Evolutionary conservation across 2,797 vertebrate species (phyloP).

Genomic region (Rhinophrynus dorsalis): DNA sequence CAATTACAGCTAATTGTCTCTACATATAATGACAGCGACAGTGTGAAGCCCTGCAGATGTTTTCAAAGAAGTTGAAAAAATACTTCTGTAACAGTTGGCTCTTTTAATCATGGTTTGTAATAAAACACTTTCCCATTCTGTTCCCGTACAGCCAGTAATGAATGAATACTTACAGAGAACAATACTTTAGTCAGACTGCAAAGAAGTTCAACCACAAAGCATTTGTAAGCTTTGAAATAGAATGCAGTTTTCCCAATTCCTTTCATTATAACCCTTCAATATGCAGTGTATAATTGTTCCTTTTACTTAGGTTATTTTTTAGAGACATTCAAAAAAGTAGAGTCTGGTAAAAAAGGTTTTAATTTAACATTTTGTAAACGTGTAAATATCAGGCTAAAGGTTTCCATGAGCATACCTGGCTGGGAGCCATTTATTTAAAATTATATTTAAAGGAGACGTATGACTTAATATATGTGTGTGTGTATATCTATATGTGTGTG

Average conservation of each 20-base stretch:
- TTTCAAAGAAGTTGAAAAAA: constrained; percentile 1
- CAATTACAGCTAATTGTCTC: constrained; percentile 20
- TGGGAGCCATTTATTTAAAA: too few species aligned
- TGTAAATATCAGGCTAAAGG: constrained; percentile 9
- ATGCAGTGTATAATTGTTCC: neutral
- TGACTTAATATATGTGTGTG: too few species aligned
- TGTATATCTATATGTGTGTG: too few species aligned
- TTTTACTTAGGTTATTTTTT: neutral
- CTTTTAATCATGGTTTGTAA: constrained; percentile 12
- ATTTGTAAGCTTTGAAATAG: constrained; percentile 21
- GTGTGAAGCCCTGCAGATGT: neutral
- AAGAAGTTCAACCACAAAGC: constrained; percentile 4
- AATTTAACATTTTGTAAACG: constrained; percentile 15
- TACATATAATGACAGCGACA: neutral
- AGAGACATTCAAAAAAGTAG: neutral
- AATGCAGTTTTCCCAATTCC: neutral
- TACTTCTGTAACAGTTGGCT: neutral
- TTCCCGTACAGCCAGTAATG: constrained; percentile 9
- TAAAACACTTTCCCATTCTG: constrained; percentile 8
- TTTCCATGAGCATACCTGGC: constrained; percentile 1
- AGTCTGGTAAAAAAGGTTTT: constrained; percentile 5
- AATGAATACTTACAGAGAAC: constrained; percentile 12
- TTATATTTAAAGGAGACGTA: too few species aligned
- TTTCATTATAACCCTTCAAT: constrained; percentile 21
- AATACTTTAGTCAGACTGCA: constrained; percentile 19